phyloP scores from a whole-genome alignment of 2,113 vertebrate species.

The Silurus meridionalis region DNA sequence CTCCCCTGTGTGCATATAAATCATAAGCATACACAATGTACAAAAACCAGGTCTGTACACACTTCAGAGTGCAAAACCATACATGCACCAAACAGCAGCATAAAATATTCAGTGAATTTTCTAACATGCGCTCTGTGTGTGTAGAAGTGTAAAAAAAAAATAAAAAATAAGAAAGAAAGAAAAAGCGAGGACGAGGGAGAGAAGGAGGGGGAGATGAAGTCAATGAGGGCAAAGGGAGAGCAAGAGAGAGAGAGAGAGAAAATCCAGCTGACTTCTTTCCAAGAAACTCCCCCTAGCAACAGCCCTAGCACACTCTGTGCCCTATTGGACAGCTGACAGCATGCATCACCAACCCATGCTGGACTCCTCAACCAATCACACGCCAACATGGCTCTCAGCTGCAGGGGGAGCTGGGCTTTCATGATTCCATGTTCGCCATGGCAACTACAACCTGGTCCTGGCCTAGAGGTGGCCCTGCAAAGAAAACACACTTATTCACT shows the following conservation, averaged over 20 bases:
- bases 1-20: background rate
- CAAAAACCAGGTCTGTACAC: slow-evolving; percentile 2
- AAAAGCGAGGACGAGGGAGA: slow-evolving; percentile 44
- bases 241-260: slow-evolving; percentile 59
- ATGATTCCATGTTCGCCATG: slow-evolving; percentile 77
- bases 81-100: slow-evolving; percentile 60
- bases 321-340: slow-evolving; percentile 73
- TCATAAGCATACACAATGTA: slow-evolving; percentile 20
- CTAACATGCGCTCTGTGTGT: slow-evolving; percentile 72
- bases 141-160: slow-evolving; percentile 37
- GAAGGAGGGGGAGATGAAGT: slow-evolving; percentile 62
- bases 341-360: slow-evolving; percentile 72
- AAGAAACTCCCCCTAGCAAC: slow-evolving; percentile 82
- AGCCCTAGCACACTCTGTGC: slow-evolving; percentile 63
- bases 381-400: slow-evolving; percentile 37
- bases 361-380: slow-evolving; percentile 68
- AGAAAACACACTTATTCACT: slow-evolving; percentile 1
- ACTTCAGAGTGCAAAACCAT: slow-evolving; percentile 3
- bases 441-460: slow-evolving; percentile 72
- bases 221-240: slow-evolving; percentile 73
- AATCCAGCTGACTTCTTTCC: slow-evolving; percentile 73
- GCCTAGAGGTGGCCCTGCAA: slow-evolving; percentile 58
- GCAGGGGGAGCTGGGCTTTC: slow-evolving; percentile 64
- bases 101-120: slow-evolving; percentile 76
- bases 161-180: background rate